These are phyloP conservation scores for Mycalesis mineus DNA, from an alignment of 2,888 invertebrate species.

Conservation along the genomic window DNA sequence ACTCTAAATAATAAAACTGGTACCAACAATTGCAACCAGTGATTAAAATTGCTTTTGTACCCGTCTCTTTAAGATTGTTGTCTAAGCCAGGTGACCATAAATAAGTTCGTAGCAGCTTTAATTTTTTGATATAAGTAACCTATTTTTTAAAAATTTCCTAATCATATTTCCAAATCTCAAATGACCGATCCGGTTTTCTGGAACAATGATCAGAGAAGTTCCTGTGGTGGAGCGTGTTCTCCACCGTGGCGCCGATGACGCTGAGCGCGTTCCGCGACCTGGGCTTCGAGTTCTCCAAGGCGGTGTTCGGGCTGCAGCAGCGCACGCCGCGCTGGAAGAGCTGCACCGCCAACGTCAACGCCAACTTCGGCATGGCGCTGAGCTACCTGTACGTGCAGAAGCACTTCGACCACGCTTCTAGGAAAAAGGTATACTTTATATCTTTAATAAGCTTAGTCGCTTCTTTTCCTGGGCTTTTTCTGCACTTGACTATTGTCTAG, in stretches of 20 bases:
- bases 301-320: constrained; percentile 81
- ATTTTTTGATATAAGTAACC: too few relatives aligned
- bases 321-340: constrained; percentile 82
- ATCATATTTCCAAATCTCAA: too few relatives aligned
- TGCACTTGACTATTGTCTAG: too few relatives aligned
- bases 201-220: constrained; percentile 76
- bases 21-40: too few relatives aligned
- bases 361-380: constrained; percentile 82
- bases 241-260: constrained; percentile 81
- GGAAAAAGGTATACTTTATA: constrained; percentile 70
- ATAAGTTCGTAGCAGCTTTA: too few relatives aligned
- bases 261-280: constrained; percentile 76
- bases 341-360: constrained; percentile 80
- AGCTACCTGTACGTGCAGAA: constrained; percentile 81
- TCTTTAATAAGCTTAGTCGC: not conserved
- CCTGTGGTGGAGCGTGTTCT: constrained; percentile 84
- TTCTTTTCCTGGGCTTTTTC: too few relatives aligned
- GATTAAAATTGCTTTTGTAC: too few relatives aligned
- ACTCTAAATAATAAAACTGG: too few relatives aligned
- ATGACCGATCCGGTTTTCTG: too few relatives aligned
- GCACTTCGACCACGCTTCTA: constrained; percentile 78
- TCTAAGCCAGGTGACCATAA: too few relatives aligned
- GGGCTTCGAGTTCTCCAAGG: constrained; percentile 81
- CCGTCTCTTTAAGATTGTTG: too few relatives aligned
- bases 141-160: too few relatives aligned